Evolutionary conservation across 2,113 vertebrate species (phyloP).

Genomic region (Natator depressus): DNA sequence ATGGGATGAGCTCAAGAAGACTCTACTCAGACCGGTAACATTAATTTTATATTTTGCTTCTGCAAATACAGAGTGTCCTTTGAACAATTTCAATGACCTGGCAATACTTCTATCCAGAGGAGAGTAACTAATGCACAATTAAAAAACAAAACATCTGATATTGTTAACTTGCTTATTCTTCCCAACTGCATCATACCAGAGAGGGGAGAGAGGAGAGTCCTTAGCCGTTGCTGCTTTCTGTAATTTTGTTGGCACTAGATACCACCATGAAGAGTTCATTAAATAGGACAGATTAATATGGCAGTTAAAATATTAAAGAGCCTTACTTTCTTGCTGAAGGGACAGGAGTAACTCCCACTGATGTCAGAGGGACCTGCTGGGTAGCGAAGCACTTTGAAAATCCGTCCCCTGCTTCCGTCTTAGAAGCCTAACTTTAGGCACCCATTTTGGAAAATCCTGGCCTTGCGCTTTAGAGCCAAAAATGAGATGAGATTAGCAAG

Average conservation of each 20-base stretch:
- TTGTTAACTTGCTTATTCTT: background rate
- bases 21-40: background rate
- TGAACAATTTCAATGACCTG: background rate
- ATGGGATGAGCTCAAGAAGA: background rate
- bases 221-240: background rate
- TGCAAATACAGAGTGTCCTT: background rate
- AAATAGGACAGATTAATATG: background rate
- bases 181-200: background rate
- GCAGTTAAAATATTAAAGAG: background rate
- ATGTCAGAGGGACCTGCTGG: background rate
- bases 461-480: background rate
- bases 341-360: background rate
- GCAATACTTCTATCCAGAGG: background rate
- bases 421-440: background rate
- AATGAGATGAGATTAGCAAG: background rate
- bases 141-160: background rate
- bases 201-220: background rate
- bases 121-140: background rate
- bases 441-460: background rate
- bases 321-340: background rate
- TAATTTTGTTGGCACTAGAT: background rate
- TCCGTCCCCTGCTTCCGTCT: background rate
- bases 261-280: background rate
- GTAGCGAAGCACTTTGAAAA: background rate
- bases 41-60: background rate